Evolutionary conservation across 2,113 vertebrate genomes (phyloP), one percentile per base, ranked within the genome.

Genomic region (Puffinus mauretanicus): DNA sequence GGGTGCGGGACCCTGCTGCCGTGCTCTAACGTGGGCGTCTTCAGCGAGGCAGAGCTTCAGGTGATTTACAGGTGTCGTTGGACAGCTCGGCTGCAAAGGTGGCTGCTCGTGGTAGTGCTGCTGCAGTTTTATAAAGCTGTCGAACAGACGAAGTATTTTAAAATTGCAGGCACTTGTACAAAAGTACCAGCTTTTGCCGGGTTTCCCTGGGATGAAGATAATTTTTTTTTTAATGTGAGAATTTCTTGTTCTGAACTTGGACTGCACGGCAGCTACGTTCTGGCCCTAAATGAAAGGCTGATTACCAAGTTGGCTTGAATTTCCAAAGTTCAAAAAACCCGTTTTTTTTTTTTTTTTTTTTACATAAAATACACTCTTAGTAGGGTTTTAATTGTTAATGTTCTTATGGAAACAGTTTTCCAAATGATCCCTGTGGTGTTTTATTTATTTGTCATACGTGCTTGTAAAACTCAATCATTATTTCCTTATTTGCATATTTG

Each of bases 51-150:
- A 8, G 18, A 4, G 42, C 13, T 13, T 36, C 10, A 2, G 44
- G 2, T 8, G 15, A 5, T 15, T 15, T 6, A 12, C 47, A 4
- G 60, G 51, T 8, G 77, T 6, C 19, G 1, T 12, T 24, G 4
- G 67, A 8, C 27, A 14, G 58, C n/a, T 2, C 9, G 14, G 49
- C 2, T 16, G 30, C 36, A 10, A 17, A 32, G 24, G 44, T 5
- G 15, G 60, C 30, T 38, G 69, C 26, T 30, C 6, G 14, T 1
- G n/a, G 57, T 15, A 5, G 38, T 3, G 3, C 5, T 12, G 52
- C 32, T 12, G 57, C 47, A 4, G 18, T 2, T n/a, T 19, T 16
- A 0, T 0, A 1, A 9, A 47, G 54, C 30, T 5, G 29, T 5
- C 36, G 22, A 15, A 5, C 58, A 58, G 20, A 0, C 6, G 9